A percentile compares a stretch with the other conserved stretches of the same genome.
These are phyloP conservation scores for Prosopocoilus inquinatus DNA, from an alignment of 2,888 invertebrate genomes.

Conservation along the genomic window DNA sequence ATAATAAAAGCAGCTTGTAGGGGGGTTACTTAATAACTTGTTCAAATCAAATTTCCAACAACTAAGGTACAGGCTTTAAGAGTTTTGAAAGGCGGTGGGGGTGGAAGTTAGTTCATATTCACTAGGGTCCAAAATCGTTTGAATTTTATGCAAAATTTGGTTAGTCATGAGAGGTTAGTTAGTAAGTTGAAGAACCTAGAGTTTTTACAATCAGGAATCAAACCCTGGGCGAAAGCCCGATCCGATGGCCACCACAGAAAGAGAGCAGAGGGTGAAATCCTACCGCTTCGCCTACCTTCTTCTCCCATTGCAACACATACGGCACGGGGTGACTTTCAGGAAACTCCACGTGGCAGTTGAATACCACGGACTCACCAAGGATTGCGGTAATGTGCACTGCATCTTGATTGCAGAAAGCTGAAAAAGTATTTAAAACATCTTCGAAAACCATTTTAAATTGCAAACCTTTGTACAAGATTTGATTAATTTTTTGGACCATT, in stretches of 20 bases:
- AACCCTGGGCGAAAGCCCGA: constrained; percentile 26
- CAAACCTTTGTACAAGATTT: too few species aligned
- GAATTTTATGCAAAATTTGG: too few species aligned
- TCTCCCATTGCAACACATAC: constrained; percentile 98
- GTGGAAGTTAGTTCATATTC: too few species aligned
- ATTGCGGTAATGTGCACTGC: constrained; percentile 96
- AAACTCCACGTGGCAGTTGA: constrained; percentile 97
- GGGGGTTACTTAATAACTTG: too few species aligned
- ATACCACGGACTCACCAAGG: constrained; percentile 94
- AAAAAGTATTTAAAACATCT: constrained; percentile 32
- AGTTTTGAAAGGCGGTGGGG: too few species aligned
- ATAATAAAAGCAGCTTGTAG: too few species aligned
- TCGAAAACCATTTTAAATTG: too few species aligned
- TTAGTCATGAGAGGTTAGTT: too few species aligned
- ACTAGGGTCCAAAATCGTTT: too few species aligned
- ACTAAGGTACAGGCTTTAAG: too few species aligned
- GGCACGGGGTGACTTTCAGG: constrained; percentile 94
- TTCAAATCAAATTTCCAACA: too few species aligned
- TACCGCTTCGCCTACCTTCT: constrained; percentile 97
- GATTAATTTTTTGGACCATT: too few species aligned
- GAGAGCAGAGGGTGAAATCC: constrained; percentile 67
- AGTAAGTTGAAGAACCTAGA: background rate
- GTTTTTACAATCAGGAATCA: constrained; percentile 23
- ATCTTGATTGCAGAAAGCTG: constrained; percentile 80
- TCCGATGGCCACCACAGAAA: constrained; percentile 35